Evolutionary conservation across 2,797 vertebrate species (phyloP).

Genomic region (Mus caroli): DNA sequence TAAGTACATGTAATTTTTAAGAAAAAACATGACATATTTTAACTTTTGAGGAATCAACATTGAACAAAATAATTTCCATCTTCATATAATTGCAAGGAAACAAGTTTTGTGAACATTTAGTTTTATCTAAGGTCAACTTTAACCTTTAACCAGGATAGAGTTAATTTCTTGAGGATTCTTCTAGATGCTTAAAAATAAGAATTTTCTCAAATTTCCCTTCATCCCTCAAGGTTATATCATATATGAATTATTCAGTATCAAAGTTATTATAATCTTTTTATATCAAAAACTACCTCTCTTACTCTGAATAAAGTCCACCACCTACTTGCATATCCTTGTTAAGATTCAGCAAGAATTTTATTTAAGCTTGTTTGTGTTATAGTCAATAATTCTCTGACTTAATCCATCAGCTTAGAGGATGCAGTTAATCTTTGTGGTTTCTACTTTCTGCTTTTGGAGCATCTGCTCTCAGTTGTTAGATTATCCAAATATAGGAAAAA

Average conservation of each 20-base stretch:
- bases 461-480: constrained; percentile 44
- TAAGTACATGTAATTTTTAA: neutral
- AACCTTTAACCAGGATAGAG: neutral
- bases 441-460: constrained; percentile 16
- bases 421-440: neutral
- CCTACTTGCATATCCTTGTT: constrained; percentile 2
- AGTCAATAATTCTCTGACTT: constrained; percentile 19
- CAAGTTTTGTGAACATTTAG: neutral
- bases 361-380: constrained; percentile 17
- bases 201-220: constrained; percentile 28
- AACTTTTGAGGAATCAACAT: neutral
- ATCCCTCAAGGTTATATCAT: neutral
- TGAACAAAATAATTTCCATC: neutral
- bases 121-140: constrained; percentile 35
- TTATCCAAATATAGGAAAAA: constrained; percentile 72
- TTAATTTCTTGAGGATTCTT: neutral
- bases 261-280: neutral
- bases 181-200: neutral
- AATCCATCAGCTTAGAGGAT: constrained; percentile 38
- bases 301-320: neutral
- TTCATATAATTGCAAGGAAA: neutral
- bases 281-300: neutral
- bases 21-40: neutral
- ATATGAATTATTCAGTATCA: neutral
- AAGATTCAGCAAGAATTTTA: constrained; percentile 6